Evolutionary conservation across 2,113 vertebrate species (phyloP), one percentile per base, ranked within the genome.

Genomic region (Takifugu flavidus): DNA sequence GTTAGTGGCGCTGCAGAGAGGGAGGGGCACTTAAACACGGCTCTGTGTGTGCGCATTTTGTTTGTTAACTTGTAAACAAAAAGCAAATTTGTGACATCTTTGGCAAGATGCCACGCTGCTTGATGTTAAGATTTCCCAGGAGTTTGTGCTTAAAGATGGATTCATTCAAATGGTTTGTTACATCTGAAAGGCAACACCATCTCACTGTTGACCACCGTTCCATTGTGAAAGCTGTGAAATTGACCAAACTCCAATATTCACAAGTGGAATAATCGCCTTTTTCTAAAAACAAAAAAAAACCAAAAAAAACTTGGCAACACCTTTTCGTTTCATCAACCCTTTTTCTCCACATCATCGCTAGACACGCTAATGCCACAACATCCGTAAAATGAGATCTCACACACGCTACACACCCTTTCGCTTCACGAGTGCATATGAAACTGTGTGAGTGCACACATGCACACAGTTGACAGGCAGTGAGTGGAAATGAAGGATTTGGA

Each of bases 401-500:
- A 75, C 72, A 34, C 71, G 27, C 74, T 64, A 72, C 84, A 80
- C 70, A 72, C 76, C 74, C 64, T 66, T 46, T 20, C 29, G n/a
- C 43, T 46, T 45, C 27, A 66, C 49, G 71, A 67, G 71, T 67
- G 78, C 64, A 65, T 74, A 72, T 76, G 75, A 69, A 67, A 74
- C 70, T 60, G 73, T 80, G 70, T 46, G 67, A 80, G 78, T 78
- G 78, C 73, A 67, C 70, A 61, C 56, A 73, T 56, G 25, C 72
- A 27, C 63, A 56, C 80, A 79, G 74, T 86, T 77, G 89, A 91
- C 89, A 91, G 82, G 82, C 87, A 91, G 85, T 72, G 86, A 86
- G 88, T 88, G 88, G 86, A 87, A 89, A 88, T 89, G 85, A 89
- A 90, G 82, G 87, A 91, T 90, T 90, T 91, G 88, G 86, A 87